Conservation (phyloP, 2,797 vertebrate genomes). For the Furcifer pardalis region DNA sequence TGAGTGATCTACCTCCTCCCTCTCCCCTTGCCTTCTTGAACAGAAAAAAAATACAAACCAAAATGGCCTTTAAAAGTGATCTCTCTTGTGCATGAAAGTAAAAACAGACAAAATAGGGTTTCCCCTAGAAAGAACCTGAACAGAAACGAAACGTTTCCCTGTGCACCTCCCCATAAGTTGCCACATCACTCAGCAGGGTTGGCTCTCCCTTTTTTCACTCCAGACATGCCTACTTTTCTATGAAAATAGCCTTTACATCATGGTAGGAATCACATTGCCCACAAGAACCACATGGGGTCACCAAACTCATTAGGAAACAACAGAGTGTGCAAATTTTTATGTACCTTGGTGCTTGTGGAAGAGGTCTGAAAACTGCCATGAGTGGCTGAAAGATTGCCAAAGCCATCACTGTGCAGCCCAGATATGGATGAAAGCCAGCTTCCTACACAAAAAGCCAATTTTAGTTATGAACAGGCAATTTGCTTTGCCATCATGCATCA, state of each 20-base stretch:
- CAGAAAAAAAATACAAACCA: no score
- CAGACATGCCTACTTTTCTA: not conserved
- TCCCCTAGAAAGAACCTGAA: no score
- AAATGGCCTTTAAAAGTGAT: no score
- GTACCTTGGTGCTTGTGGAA: conserved; percentile 81
- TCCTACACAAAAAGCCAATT: conserved; percentile 70
- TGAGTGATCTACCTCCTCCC: no score
- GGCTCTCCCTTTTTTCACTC: not conserved
- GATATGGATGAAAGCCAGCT: conserved; percentile 85
- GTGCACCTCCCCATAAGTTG: no score
- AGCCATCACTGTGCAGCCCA: conserved; percentile 81
- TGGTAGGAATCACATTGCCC: not conserved
- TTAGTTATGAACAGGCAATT: not conserved
- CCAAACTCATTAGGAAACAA: not conserved
- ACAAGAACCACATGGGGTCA: not conserved
- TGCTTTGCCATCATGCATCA: not conserved
- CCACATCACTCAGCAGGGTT: not conserved
- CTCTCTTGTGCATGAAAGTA: no score
- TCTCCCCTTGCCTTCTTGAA: no score
- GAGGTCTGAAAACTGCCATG: conserved; percentile 83
- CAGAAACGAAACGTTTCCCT: no score
- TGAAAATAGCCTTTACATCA: not conserved
- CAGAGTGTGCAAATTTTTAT: not conserved
- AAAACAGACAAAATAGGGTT: no score
- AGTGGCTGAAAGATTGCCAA: conserved; percentile 81